These are phyloP conservation scores for Ptilorrhoa leucosticta DNA, from an alignment of 2,113 vertebrate species.

Conservation along the genomic window DNA sequence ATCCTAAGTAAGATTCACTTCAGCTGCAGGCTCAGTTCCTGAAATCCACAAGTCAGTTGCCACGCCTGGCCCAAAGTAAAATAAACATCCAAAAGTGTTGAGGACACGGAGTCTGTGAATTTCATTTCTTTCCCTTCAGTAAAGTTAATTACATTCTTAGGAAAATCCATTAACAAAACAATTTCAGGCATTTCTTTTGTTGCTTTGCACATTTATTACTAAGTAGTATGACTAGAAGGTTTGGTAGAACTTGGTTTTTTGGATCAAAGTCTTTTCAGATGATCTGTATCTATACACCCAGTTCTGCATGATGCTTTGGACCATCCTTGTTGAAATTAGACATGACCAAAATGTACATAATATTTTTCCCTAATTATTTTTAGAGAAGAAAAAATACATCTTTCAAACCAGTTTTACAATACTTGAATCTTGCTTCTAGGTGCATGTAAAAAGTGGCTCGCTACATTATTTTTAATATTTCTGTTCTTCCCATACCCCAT, in stretches of 20 bases:
- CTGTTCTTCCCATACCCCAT: not conserved
- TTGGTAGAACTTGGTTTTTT: not conserved
- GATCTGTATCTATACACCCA: not conserved
- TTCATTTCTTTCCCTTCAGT: fast-evolving
- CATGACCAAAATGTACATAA: not conserved
- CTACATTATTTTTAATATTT: not conserved
- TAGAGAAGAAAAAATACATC: not conserved
- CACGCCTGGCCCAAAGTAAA: not conserved
- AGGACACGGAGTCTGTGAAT: not conserved
- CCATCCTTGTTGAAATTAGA: not conserved
- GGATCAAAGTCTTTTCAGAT: not conserved
- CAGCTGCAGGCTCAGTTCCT: not conserved
- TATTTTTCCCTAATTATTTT: not conserved
- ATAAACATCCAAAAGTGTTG: not conserved
- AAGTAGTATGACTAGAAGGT: not conserved
- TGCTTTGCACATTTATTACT: not conserved
- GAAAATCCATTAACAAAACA: not conserved
- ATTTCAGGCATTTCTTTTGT: not conserved
- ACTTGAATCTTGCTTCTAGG: not conserved
- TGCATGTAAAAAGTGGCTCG: not conserved
- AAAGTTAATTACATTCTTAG: not conserved
- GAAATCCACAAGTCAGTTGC: not conserved
- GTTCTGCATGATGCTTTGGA: not conserved
- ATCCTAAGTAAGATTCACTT: not conserved
- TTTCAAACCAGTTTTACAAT: not conserved